Base-by-base conservation (phyloP, 2,888 invertebrate genomes). In the Ypsolopha sequella region DNA sequence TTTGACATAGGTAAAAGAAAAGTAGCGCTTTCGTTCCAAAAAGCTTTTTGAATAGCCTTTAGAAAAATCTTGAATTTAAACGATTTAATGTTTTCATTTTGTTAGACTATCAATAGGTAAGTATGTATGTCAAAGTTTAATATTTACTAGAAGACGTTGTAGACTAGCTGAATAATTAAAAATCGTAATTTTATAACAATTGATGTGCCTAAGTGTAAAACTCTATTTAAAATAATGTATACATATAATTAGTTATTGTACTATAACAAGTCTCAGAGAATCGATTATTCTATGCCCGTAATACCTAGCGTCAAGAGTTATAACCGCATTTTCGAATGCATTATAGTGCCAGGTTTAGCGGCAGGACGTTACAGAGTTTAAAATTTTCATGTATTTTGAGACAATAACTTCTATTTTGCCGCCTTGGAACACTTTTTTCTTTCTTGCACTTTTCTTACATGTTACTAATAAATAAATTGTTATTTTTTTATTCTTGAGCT, bases 191-290 rank as follows among this genome's bases (percentile, higher is more conserved):
- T 82, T 81, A 85, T 84, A 87, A 87, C 76, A 87, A 87, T 87
- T 80, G 87, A 87, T 87, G 87, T 87, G 87, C 87, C 87, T 87
- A 87, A 85, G 85, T 87, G 87, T 87, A 82, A 77, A 77, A 73
- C 65, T 84, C 73, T 84, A 80, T 67, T 66, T 68, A 68, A 70
- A 70, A 80, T 80, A 76, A 66, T 80, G 75, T 80, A 78, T 71
- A 76, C 73, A 71, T 38, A 68, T 76, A 67, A 68, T 68, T 69
- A 70, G 63, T 67, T 50, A 50, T 52, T 48, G 47, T 47, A 34
- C 7, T 50, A 38, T 41, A 43, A 35, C 50, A 43, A 50, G 36
- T 47, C 36, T 47, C 36, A 36, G 36, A 47, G 47, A 47, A 36
- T 36, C 7, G 24, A 33, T 9, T 10, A 10, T 39, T 9, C 39